Evolutionary conservation across 2,888 invertebrate species (phyloP).

Genomic region (Cantharis rufa): DNA sequence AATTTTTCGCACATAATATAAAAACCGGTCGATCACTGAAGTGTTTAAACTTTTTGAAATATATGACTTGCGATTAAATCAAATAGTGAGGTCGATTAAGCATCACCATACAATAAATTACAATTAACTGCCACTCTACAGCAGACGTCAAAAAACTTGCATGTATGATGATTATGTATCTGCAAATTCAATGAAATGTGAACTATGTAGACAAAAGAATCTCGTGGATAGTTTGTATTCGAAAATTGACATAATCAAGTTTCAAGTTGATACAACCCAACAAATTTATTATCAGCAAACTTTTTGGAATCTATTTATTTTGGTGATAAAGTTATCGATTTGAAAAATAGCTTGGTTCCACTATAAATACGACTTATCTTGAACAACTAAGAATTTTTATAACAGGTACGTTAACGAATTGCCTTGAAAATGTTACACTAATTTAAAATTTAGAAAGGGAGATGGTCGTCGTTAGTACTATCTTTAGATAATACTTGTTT

Average conservation of each 20-base stretch:
- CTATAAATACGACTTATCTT: not conserved
- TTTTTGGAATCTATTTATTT: not conserved
- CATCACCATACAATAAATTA: constrained; percentile 24
- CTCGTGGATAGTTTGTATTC: not conserved
- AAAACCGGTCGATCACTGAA: not conserved
- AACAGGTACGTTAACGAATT: not conserved
- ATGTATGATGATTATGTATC: constrained; percentile 13
- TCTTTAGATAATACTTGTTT: constrained; percentile 19
- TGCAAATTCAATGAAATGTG: constrained; percentile 6
- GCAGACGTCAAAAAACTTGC: constrained; percentile 24
- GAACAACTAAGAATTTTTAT: not conserved
- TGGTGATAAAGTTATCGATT: not conserved
- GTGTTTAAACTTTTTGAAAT: not conserved
- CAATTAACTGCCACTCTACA: constrained; percentile 22
- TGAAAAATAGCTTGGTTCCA: not conserved
- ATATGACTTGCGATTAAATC: not conserved
- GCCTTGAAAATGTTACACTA: constrained; percentile 4
- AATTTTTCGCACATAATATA: not conserved
- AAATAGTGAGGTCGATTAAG: constrained; percentile 12
- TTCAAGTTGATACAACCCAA: not conserved
- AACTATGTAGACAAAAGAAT: constrained; percentile 15
- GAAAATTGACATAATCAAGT: not conserved
- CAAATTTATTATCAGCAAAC: not conserved
- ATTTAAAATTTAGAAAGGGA: constrained; percentile 12
- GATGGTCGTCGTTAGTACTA: constrained; percentile 11